Evolutionary conservation across 1,140 invertebrate genomes (phyloP), one percentile per base, ranked within the genome.

Genomic region (Ceratina australensis): DNA sequence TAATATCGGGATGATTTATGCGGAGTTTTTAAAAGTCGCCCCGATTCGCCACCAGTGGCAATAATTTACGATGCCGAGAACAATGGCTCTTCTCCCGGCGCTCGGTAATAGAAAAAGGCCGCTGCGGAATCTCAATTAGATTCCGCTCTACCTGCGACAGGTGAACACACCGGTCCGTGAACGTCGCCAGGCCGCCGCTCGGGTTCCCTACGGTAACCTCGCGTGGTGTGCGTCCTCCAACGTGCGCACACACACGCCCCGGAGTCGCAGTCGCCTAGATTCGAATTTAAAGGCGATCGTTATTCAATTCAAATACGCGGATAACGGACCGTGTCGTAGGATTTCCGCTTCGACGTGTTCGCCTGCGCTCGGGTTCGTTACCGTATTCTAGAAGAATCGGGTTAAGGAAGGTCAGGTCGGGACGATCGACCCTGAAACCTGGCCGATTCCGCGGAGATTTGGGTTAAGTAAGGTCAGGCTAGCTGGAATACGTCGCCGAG

Each of bases 231-330:
- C 20, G 24, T 52, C 49, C 49, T n/a, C 61, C 75, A 52, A 49
- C 22, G 61, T 75, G 54, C 49, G 56, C 50, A 13, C 61, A 42
- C 28, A 8, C 7, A 12, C n/a, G n/a, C 33, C 26, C 33, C 57
- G 0, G 24, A 65, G 18, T 66, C 28, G 42, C 57, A 49, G 26
- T 81, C 79, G 79, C 82, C 79, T 85, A 85, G 82, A 81, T 81
- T 72, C 83, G 83, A 84, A 85, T 85, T 85, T 83, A 84, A 85
- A 81, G 72, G 72, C 79, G 79, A 84, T 81, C 83, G 82, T 84
- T 78, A 81, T 81, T 84, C 83, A 85, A 85, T 81, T 85, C 75
- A 83, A 84, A 85, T 84, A 84, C 76, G 26, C 57, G 71, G 15
- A 52, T 85, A 85, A 85, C 83, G 83, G 83, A 28, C 72, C 74